These are phyloP conservation scores for Myioborus miniatus DNA, from an alignment of 2,797 vertebrate species.

Conservation along the genomic window DNA sequence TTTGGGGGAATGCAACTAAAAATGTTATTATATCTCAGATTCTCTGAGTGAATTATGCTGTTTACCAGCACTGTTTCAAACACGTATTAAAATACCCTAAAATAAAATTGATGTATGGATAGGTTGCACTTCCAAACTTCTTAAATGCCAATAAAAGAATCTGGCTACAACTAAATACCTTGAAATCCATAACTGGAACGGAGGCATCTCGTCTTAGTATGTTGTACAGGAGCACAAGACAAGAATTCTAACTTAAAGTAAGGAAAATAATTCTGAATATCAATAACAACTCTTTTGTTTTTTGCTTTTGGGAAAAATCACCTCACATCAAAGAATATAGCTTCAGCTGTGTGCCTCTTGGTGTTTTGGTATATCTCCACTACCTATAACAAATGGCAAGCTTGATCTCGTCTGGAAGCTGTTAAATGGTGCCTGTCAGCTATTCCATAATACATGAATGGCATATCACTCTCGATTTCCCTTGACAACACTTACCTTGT, in stretches of 20 bases:
- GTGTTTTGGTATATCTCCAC: not conserved
- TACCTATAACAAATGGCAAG: accelerated
- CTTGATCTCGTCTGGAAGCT: not conserved
- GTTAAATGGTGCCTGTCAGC: not conserved
- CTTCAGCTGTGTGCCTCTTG: not conserved
- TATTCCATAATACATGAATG: not conserved
- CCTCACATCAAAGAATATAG: not conserved
- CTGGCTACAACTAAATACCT: not conserved
- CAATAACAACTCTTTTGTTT: not conserved
- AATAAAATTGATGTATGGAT: not conserved
- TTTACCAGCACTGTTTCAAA: not conserved
- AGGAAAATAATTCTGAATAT: not conserved
- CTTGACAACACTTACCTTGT: not conserved
- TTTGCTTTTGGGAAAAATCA: not conserved
- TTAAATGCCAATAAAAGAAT: not conserved
- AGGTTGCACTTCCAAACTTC: not conserved
- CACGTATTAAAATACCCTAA: not conserved
- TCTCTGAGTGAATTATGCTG: not conserved
- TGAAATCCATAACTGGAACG: not conserved
- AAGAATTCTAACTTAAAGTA: not conserved
- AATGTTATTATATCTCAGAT: not conserved
- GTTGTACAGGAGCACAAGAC: not conserved
- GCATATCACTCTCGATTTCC: not conserved
- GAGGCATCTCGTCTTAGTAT: not conserved
- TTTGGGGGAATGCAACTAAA: not conserved